Conservation (phyloP, 2,797 vertebrate species). For the Malacoctenus gilli region DNA sequence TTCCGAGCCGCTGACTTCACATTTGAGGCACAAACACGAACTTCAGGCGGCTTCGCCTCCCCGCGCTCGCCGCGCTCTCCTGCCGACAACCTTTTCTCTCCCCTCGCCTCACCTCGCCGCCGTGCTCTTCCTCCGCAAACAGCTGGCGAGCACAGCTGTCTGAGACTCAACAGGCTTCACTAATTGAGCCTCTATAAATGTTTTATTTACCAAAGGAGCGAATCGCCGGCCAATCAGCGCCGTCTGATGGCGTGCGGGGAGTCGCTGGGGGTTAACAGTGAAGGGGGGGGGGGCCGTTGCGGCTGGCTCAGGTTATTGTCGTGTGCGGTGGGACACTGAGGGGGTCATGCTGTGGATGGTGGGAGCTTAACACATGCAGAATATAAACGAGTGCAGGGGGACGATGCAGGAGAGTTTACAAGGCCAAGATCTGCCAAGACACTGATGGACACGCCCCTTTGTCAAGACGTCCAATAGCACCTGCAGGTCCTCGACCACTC, state of each 20-base stretch:
- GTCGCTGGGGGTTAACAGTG: constrained; percentile 1
- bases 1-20: not conserved
- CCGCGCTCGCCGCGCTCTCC: constrained; percentile 5
- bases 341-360: constrained; percentile 26
- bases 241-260: constrained; percentile 5
- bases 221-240: constrained; percentile 63
- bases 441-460: too few species aligned
- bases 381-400: too few species aligned
- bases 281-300: constrained; percentile 12
- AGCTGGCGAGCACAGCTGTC: constrained; percentile 79
- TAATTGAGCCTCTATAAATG: constrained; percentile 78
- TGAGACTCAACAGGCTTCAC: constrained; percentile 69
- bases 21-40: too few species aligned
- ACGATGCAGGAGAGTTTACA: constrained; percentile 8
- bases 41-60: constrained; percentile 6
- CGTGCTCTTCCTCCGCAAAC: constrained; percentile 65
- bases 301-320: constrained; percentile 40
- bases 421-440: constrained; percentile 8
- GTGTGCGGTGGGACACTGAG: constrained; percentile 17
- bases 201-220: constrained; percentile 79
- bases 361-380: not conserved
- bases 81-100: constrained; percentile 64
- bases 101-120: constrained; percentile 53
- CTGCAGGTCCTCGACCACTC: too few species aligned
- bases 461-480: too few species aligned